Base-by-base conservation (phyloP, 1,140 invertebrate genomes). In the Drosophila prosaltans region DNA sequence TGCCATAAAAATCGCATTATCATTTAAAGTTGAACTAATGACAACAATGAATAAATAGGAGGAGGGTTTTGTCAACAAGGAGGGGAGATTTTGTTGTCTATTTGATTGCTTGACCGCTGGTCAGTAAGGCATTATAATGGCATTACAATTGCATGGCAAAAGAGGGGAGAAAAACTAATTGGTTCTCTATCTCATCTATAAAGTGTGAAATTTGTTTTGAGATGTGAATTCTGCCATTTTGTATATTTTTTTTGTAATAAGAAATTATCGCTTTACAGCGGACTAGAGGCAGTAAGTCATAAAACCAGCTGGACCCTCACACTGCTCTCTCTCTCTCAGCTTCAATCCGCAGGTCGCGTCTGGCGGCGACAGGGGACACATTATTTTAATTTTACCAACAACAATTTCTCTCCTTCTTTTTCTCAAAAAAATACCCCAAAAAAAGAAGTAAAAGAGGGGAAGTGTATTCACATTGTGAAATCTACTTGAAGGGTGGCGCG, bases 351-450 rank as follows among this genome's bases (percentile, higher is more conserved):
- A 10, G 48, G 77, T 77, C 72, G 70, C 72, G 70, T 91, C 89
- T 91, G 88, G 61, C 69, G 80, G 69, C 88, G 81, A 91, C 89
- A 89, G 76, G 89, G 89, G 88, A 91, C 78, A 91, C 89, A 91
- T 91, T 91, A 91, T 91, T 91, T 81, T 84, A 84, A 84, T 81
- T 90, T 88, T 70, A 72, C 57, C 62, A 67, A 43, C 58, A 54
- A 86, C 63, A 74, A 83, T 76, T 90, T 69, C 55, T 28, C 74
- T 78, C 28, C 28, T 65, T 62, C 82, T 78, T 90, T 73, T 81
- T 36, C 67, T 45, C 51, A 61, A 45, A 72, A 82, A 89, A 90
- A 79, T 65, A 75, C 69, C 69, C 72, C 64, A 78, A 80, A 90
- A 79, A 64, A 58, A 72, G 64, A 40, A 72, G 16, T 16, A 65